Base-by-base conservation (phyloP, 1,140 invertebrate species). In the Mylabris phalerata region DNA sequence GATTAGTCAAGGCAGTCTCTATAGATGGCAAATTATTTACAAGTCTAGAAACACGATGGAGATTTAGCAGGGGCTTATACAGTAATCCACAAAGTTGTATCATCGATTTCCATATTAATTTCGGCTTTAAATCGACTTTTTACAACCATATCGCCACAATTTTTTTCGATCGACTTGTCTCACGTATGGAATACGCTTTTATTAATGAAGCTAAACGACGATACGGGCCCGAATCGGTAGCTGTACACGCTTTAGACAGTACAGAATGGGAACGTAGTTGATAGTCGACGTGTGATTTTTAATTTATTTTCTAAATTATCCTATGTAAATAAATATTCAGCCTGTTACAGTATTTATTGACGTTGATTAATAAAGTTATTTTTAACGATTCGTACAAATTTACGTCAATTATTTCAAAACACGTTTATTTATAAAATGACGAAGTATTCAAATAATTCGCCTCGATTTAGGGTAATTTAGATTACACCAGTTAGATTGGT, bases 161-260 rank as follows among this genome's bases (percentile, higher is more conserved):
- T 63, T 95, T 98, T 74, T 98, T 99, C 74, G 94, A 98, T 75
- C 88, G 97, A 78, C 86, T 98, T 44, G 94, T 95, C 7, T 80
- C 88, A 69, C 89, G 93, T 78, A 98, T 98, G 92, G 94, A 98
- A 71, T 83, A 84, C 63, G 93, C 95, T 4, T 98, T 98, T 75
- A 81, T 95, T 7, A 78, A 82, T 59, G 89, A 97, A 77, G 94
- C 93, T 1, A 75, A 81, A 57, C 77, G 73, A 59, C 75, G 93
- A 59, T 91, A 89, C 75, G 96, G 96, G 1, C 32, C 9, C 11
- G 52, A 55, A 41, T 55, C 52, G 1, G 10, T 55, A 9, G 42
- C 52, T 9, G 38, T 47, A 11, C 52, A 55, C 26, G 11, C 10
- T 5, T 13, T 54, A 26, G 42, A 54, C 7, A 32, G 32, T 32